Conservation (phyloP, 2,797 vertebrate genomes). For the Esox masquinongy region DNA sequence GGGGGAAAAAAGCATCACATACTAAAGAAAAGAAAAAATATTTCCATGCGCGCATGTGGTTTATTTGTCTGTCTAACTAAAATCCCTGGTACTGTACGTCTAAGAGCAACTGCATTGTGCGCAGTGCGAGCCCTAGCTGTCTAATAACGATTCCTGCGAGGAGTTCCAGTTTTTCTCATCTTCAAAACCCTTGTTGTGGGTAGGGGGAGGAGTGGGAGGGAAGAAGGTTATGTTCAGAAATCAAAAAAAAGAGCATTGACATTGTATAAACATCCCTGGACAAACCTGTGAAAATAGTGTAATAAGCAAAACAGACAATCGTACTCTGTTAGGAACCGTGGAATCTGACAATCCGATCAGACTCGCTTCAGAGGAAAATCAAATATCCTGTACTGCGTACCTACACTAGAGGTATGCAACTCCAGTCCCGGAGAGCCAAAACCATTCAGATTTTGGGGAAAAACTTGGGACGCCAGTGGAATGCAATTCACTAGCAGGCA, state of each 20-base stretch:
- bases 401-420: no score
- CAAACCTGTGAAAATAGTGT: conserved; percentile 60
- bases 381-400: not conserved
- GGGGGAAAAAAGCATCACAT: conserved; percentile 61
- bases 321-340: conserved; percentile 20
- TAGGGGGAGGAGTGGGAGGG: conserved; percentile 74
- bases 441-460: no score
- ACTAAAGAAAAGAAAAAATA: conserved; percentile 57
- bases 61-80: conserved; percentile 80
- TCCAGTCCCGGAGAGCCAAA: no score
- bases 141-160: conserved; percentile 69
- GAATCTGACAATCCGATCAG: conserved; percentile 36
- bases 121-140: conserved; percentile 87
- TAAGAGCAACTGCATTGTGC: conserved; percentile 94
- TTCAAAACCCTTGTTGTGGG: conserved; percentile 75
- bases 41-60: conserved; percentile 49
- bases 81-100: conserved; percentile 84
- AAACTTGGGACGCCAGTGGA: not conserved
- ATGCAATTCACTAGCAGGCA: not conserved
- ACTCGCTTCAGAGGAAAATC: not conserved
- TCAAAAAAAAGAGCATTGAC: conserved; percentile 59
- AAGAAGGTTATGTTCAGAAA: conserved; percentile 79
- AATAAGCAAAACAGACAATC: conserved; percentile 54
- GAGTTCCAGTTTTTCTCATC: conserved; percentile 71
- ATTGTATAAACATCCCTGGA: conserved; percentile 49